phyloP scores from a whole-genome alignment of 2,113 vertebrate species.

The Dolichallabes microphthalmus region DNA sequence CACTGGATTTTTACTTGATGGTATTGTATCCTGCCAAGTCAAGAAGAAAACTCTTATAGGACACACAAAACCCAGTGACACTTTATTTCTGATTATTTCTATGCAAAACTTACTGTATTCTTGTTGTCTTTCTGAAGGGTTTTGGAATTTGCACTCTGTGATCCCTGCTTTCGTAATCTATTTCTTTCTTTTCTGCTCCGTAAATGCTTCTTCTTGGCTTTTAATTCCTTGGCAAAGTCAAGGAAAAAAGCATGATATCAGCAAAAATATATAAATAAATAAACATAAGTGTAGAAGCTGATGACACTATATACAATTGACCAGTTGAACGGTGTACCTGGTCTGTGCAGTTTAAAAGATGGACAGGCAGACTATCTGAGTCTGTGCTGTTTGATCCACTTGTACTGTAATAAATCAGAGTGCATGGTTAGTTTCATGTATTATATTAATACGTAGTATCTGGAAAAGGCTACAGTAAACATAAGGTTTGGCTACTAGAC shows the following conservation, averaged over 20 bases:
- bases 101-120: slow-evolving; percentile 43
- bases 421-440: neutral
- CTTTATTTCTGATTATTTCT: neutral
- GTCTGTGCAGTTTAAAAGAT: slow-evolving; percentile 57
- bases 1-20: slow-evolving; percentile 31
- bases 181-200: slow-evolving; percentile 75
- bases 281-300: neutral
- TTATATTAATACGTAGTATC: neutral
- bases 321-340: slow-evolving; percentile 49
- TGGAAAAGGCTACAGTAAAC: neutral
- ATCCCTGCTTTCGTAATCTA: slow-evolving; percentile 51
- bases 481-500: neutral
- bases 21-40: slow-evolving; percentile 54
- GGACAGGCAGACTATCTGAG: slow-evolving; percentile 76
- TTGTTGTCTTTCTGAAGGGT: slow-evolving; percentile 35
- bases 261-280: neutral
- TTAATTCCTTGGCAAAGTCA: slow-evolving; percentile 44
- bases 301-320: neutral
- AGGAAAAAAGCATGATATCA: neutral
- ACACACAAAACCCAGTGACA: neutral
- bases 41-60: neutral
- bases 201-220: slow-evolving; percentile 69
- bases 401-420: slow-evolving; percentile 70
- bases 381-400: slow-evolving; percentile 86
- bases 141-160: slow-evolving; percentile 29